Conservation (phyloP, 1,140 invertebrate species). For the Oedothorax gibbosus region DNA sequence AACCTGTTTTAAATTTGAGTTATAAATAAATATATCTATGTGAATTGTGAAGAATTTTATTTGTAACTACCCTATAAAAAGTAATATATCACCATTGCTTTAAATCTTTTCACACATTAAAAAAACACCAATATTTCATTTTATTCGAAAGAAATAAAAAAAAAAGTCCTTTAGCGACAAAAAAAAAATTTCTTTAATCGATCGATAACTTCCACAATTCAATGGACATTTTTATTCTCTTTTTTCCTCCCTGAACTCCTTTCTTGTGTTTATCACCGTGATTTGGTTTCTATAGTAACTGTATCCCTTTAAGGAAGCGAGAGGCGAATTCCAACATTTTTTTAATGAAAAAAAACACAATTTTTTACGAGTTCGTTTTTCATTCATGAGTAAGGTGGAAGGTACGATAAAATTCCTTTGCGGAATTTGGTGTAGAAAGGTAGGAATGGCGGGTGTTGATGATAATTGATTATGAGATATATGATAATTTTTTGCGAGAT, state of each 20-base stretch:
- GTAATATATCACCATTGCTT: too few relatives aligned
- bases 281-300: constrained; percentile 35
- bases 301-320: constrained; percentile 4
- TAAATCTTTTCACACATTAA: too few relatives aligned
- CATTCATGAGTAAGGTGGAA: background rate
- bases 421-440: constrained; percentile 9
- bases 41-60: too few relatives aligned
- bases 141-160: background rate
- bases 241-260: background rate
- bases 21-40: too few relatives aligned
- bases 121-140: background rate
- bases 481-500: too few relatives aligned
- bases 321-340: background rate
- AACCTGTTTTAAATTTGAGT: too few relatives aligned
- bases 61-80: too few relatives aligned
- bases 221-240: background rate
- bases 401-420: constrained; percentile 5
- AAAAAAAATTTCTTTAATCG: constrained; percentile 5
- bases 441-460: background rate
- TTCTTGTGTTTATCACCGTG: constrained; percentile 23
- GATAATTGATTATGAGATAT: background rate
- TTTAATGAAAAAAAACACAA: background rate
- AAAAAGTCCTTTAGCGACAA: background rate
- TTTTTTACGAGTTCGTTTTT: background rate
- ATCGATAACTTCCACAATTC: constrained; percentile 18